Evolutionary conservation across 2,797 vertebrate species (phyloP).

Genomic region (Scyliorhinus canicula): DNA sequence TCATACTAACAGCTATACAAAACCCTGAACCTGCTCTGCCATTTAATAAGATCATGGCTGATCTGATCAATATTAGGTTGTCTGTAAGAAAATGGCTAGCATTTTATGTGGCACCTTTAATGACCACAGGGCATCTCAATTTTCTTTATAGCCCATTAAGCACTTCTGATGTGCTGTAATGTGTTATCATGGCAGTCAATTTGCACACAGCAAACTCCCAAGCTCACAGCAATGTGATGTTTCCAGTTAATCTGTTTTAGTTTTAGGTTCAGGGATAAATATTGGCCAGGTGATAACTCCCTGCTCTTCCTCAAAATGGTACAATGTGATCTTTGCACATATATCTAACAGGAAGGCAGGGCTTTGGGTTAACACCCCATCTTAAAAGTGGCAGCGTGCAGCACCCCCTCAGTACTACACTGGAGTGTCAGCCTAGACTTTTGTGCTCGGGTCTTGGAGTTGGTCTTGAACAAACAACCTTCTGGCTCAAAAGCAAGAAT

Average conservation of each 20-base stretch:
- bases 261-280: background rate
- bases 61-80: background rate
- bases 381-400: background rate
- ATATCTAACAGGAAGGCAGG: background rate
- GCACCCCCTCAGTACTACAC: background rate
- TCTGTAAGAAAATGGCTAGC: background rate
- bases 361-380: background rate
- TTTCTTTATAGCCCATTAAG: background rate
- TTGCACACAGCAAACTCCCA: background rate
- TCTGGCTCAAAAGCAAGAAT: background rate
- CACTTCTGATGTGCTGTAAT: background rate
- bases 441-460: background rate
- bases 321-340: background rate
- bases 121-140: too few relatives aligned
- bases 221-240: background rate
- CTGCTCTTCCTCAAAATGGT: background rate
- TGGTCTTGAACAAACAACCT: background rate
- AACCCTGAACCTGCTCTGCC: too few relatives aligned
- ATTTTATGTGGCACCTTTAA: too few relatives aligned
- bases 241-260: background rate
- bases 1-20: too few relatives aligned
- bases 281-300: background rate
- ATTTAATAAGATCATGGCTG: too few relatives aligned
- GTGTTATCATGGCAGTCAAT: background rate
- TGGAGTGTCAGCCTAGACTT: too few relatives aligned